These are phyloP conservation scores for Eclectus roratus DNA, from an alignment of 2,113 vertebrate genomes.

Conservation along the genomic window DNA sequence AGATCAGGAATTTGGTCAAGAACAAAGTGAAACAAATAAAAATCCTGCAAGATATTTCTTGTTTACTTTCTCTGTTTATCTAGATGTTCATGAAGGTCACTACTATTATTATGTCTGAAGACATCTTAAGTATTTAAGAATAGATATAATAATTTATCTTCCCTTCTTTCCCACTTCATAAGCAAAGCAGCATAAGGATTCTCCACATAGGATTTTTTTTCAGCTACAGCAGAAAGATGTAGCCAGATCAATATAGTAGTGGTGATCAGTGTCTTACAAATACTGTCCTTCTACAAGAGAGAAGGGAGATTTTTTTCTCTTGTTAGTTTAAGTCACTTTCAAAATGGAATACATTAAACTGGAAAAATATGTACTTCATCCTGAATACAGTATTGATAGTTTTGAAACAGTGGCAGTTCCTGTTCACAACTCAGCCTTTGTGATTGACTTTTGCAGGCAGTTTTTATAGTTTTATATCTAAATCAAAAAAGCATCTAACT, in stretches of 20 bases:
- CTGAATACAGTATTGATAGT: background rate
- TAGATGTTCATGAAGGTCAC: background rate
- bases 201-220: background rate
- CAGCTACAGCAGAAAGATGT: background rate
- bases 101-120: background rate
- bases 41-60: background rate
- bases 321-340: background rate
- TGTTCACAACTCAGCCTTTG: background rate
- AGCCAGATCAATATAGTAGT: background rate
- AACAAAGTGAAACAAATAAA: background rate
- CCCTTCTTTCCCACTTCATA: background rate
- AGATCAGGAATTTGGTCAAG: background rate
- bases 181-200: background rate
- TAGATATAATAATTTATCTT: background rate
- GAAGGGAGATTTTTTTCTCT: background rate
- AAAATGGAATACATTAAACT: background rate
- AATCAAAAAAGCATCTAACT: background rate
- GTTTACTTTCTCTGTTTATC: background rate
- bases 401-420: background rate
- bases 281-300: background rate
- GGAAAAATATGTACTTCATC: background rate
- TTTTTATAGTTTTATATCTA: background rate
- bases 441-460: background rate
- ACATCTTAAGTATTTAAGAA: background rate
- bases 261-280: background rate